These are phyloP conservation scores for Argentina silus DNA, from an alignment of 2,797 vertebrate genomes.

Conservation along the genomic window DNA sequence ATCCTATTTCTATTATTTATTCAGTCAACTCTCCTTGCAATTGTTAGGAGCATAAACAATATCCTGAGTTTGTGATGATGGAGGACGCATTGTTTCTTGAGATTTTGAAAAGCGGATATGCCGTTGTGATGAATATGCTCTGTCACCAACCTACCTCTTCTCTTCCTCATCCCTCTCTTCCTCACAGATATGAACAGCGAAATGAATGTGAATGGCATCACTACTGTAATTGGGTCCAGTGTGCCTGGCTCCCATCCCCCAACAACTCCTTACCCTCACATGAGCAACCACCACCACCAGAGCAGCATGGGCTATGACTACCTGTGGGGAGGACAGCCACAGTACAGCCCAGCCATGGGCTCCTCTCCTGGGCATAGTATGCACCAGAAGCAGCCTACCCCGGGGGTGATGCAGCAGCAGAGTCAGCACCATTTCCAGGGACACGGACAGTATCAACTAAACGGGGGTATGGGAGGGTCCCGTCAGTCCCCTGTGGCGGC, in stretches of 20 bases:
- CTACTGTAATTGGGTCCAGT: slow-evolving; percentile 93
- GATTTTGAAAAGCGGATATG: too few relatives aligned
- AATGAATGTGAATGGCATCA: slow-evolving; percentile 97
- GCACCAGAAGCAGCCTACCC: slow-evolving; percentile 86
- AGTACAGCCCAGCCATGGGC: slow-evolving; percentile 79
- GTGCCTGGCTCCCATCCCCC: slow-evolving; percentile 86
- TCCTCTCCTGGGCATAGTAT: slow-evolving; percentile 71
- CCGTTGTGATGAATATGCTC: too few relatives aligned
- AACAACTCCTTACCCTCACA: slow-evolving; percentile 78
- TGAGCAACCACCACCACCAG: slow-evolving; percentile 86
- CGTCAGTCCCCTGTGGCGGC: slow-evolving; percentile 79
- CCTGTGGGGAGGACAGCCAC: slow-evolving; percentile 88
- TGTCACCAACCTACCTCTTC: not conserved
- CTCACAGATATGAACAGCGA: slow-evolving; percentile 92
- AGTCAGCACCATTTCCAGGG: slow-evolving; percentile 84
- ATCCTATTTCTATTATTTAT: too few relatives aligned
- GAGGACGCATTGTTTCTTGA: too few relatives aligned
- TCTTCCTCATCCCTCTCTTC: slow-evolving; percentile 27
- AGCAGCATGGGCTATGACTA: slow-evolving; percentile 87
- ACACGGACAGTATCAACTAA: slow-evolving; percentile 87
- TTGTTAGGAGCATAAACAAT: too few relatives aligned
- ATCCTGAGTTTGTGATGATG: too few relatives aligned
- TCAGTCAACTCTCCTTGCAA: too few relatives aligned
- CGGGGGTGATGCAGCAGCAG: slow-evolving; percentile 76
- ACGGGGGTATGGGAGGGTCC: slow-evolving; percentile 82